Conservation (phyloP, 35 echinoderm and acorn worm genomes). For the Strongylocentrotus purpuratus region DNA sequence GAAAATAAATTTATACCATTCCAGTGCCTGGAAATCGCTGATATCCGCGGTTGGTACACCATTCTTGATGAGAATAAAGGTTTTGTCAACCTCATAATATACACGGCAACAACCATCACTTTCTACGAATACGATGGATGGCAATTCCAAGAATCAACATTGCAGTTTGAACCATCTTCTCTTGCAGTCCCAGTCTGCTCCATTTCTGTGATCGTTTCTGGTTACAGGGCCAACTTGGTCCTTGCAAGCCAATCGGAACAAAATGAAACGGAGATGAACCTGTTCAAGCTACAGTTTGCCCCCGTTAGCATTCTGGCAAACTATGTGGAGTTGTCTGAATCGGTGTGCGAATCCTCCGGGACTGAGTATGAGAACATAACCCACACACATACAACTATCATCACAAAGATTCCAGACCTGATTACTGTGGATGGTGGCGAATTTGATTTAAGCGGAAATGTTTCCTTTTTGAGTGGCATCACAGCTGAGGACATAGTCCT, state of each 20-base stretch:
- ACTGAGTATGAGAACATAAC: neutral
- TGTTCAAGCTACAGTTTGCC: neutral
- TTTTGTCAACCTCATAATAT: conserved; percentile 14
- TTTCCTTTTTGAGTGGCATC: neutral
- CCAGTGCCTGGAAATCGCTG: neutral
- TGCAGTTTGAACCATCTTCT: neutral
- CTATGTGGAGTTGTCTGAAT: neutral
- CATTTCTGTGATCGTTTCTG: neutral
- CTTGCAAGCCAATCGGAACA: neutral
- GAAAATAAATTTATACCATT: neutral
- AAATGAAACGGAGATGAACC: neutral
- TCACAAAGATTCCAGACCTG: neutral
- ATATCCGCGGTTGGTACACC: conserved; percentile 26
- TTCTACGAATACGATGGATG: conserved; percentile 34
- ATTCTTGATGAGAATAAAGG: neutral
- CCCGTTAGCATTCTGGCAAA: neutral
- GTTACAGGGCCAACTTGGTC: neutral
- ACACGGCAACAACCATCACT: neutral
- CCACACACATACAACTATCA: neutral
- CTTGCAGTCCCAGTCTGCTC: neutral
- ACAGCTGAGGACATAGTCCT: neutral
- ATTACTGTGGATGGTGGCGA: neutral
- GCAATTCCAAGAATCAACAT: neutral
- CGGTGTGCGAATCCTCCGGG: neutral
- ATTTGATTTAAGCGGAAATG: neutral